Conservation (phyloP, 2,797 vertebrate genomes). For the Pangasius sanitwongsei region DNA sequence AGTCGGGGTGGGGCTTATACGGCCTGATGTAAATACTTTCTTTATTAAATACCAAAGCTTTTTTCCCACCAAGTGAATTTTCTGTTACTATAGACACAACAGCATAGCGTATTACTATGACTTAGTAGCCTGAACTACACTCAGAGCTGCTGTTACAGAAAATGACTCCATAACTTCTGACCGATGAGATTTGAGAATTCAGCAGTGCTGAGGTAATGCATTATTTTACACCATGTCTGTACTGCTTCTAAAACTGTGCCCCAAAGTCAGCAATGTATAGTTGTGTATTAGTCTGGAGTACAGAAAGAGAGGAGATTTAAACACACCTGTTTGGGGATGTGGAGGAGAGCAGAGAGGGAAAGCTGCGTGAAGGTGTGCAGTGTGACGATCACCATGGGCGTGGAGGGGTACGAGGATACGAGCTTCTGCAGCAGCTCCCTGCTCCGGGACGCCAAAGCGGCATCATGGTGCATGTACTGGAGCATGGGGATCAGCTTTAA, state of each 20-base stretch:
- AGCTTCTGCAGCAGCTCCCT: constrained; percentile 92
- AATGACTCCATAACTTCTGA: background rate
- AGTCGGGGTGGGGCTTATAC: background rate
- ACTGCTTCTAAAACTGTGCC: no score
- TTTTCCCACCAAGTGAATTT: background rate
- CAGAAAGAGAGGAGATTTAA: background rate
- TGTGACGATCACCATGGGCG: constrained; percentile 94
- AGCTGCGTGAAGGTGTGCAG: constrained; percentile 96
- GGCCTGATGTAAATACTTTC: background rate
- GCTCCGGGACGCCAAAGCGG: constrained; percentile 89
- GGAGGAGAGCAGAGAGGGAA: constrained; percentile 91
- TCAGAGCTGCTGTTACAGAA: background rate
- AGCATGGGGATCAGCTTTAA: constrained; percentile 95
- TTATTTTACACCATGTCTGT: background rate
- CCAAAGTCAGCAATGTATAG: no score
- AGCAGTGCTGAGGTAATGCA: background rate
- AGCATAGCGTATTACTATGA: background rate
- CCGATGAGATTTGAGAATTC: background rate
- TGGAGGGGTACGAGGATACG: constrained; percentile 93
- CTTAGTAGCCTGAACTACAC: background rate
- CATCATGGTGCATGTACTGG: constrained; percentile 98
- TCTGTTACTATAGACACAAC: background rate
- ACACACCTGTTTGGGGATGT: constrained; percentile 94
- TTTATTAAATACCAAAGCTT: background rate
- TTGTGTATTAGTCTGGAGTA: background rate